Percentiles rank a stretch among this genome's conserved stretches.
Conservation (phyloP, 2,888 invertebrate species). For the Drosophila prolongata region DNA sequence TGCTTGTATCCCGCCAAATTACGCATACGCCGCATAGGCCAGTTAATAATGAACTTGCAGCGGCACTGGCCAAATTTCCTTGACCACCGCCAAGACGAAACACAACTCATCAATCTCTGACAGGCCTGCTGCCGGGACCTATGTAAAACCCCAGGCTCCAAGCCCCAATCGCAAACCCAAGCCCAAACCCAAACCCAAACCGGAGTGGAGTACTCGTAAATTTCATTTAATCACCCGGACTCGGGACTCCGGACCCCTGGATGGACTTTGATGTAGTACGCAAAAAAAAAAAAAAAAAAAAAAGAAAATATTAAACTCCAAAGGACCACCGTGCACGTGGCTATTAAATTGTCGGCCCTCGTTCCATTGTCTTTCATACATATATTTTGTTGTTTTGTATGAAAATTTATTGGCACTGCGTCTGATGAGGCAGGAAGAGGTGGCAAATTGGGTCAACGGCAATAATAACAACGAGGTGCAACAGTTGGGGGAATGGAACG, state of each 20-base stretch:
- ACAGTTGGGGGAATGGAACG: neutral
- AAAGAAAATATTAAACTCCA: constrained; percentile 28
- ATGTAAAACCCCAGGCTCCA: constrained; percentile 33
- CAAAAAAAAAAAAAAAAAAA: constrained; percentile 14
- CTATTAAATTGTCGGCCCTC: constrained; percentile 38
- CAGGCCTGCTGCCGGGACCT: constrained; percentile 27
- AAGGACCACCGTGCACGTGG: constrained; percentile 33
- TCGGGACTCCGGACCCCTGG: constrained; percentile 5
- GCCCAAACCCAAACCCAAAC: neutral
- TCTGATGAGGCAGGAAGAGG: constrained; percentile 25
- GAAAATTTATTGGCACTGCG: constrained; percentile 43
- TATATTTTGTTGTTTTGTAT: constrained; percentile 13
- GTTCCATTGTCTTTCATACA: neutral
- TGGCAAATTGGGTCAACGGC: constrained; percentile 36
- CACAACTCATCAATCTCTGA: constrained; percentile 50
- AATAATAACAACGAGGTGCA: constrained; percentile 7
- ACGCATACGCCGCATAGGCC: constrained; percentile 53
- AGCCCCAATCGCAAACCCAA: neutral
- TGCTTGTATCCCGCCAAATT: constrained; percentile 24
- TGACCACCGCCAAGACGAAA: constrained; percentile 37
- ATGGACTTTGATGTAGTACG: constrained; percentile 45
- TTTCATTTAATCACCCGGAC: constrained; percentile 53
- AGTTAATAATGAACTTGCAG: constrained; percentile 6
- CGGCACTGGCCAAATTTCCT: constrained; percentile 10
- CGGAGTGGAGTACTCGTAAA: constrained; percentile 42